Percentiles rank a stretch among this genome's conserved stretches.
These are phyloP conservation scores for Columba guinea DNA, from an alignment of 2,797 vertebrate species.

Conservation along the genomic window DNA sequence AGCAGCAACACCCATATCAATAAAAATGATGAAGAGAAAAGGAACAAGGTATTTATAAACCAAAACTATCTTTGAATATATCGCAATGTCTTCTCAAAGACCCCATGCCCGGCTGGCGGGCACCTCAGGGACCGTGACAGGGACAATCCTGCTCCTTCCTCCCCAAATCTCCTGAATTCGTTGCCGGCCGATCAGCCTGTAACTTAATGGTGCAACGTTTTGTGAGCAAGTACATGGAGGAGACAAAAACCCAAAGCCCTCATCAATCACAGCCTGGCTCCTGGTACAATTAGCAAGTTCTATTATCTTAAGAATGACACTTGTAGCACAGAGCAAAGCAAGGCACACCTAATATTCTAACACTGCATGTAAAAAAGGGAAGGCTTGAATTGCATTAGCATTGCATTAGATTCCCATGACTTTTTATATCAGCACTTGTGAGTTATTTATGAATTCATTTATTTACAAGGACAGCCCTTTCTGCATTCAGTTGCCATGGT, in stretches of 20 bases:
- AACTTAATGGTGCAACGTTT: not conserved
- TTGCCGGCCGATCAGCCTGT: not conserved
- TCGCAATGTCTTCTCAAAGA: not conserved
- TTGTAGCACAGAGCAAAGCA: constrained; percentile 20
- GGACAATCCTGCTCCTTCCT: not conserved
- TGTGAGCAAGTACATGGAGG: not conserved
- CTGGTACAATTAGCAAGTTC: constrained; percentile 42
- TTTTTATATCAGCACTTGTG: constrained; percentile 65
- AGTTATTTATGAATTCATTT: constrained; percentile 80
- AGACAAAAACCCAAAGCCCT: constrained; percentile 6
- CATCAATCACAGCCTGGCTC: constrained; percentile 5
- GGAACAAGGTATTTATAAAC: not conserved
- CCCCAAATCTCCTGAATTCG: not conserved
- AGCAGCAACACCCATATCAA: not conserved
- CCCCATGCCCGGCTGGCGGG: not conserved
- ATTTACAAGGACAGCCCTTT: constrained; percentile 72
- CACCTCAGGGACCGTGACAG: not conserved
- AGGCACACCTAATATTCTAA: constrained; percentile 47
- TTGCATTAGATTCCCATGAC: constrained; percentile 58
- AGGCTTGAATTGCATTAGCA: constrained; percentile 56
- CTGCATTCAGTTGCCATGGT: constrained; percentile 74
- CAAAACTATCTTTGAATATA: not conserved
- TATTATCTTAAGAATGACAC: constrained; percentile 47
- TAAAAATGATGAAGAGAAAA: not conserved
- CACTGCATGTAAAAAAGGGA: constrained; percentile 45